A percentile compares a stretch with the other conserved stretches of the same genome.
Conservation (phyloP, 2,113 vertebrate species). For the Drymodes brunneopygia region DNA sequence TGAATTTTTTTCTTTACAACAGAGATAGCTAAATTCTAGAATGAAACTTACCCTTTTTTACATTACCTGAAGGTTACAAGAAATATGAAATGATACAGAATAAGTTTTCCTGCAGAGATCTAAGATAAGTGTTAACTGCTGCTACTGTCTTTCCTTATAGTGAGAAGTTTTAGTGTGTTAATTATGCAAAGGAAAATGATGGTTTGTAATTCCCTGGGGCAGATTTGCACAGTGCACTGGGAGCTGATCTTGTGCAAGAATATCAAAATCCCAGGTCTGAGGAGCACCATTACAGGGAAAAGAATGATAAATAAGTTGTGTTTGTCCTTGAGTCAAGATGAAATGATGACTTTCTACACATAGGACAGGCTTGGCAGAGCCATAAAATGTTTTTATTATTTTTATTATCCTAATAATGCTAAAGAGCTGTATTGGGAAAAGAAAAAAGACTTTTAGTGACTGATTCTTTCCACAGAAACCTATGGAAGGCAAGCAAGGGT, state of each 20-base stretch:
- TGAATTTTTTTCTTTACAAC: background rate
- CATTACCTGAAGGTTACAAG: background rate
- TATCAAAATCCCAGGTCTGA: background rate
- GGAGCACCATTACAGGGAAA: background rate
- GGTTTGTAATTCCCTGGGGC: background rate
- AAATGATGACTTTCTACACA: fast-evolving
- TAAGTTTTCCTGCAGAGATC: background rate
- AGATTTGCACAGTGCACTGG: background rate
- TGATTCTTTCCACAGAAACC: background rate
- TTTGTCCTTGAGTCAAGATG: background rate
- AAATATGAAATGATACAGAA: background rate
- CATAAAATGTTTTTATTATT: background rate
- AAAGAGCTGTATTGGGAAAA: background rate
- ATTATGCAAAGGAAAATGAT: background rate
- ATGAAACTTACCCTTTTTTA: background rate
- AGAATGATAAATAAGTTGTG: background rate
- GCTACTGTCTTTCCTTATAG: background rate
- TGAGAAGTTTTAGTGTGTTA: background rate
- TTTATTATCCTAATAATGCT: background rate
- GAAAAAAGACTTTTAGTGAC: background rate
- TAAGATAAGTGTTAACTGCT: background rate
- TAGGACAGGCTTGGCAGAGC: background rate
- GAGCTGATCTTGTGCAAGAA: background rate
- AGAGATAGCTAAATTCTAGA: background rate
- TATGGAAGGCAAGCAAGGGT: background rate